These are phyloP conservation scores for Nasonia longicornis DNA, from an alignment of 1,140 invertebrate genomes.

Conservation along the genomic window DNA sequence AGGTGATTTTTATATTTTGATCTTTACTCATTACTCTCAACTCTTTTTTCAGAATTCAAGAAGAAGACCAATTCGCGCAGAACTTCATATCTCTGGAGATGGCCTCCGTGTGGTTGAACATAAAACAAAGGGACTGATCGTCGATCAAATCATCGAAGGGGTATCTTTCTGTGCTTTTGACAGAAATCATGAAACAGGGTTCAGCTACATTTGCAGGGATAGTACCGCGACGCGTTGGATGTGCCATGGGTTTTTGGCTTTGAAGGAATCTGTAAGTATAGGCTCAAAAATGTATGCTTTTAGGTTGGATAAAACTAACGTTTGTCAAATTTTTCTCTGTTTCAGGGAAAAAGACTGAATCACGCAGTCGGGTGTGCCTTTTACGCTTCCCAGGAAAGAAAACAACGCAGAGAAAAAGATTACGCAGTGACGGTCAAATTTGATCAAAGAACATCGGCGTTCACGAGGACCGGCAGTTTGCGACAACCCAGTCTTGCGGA, in stretches of 20 bases:
- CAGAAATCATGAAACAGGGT: slow-evolving; percentile 97
- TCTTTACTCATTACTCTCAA: slow-evolving; percentile 31
- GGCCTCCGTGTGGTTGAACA: slow-evolving; percentile 98
- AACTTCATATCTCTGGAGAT: slow-evolving; percentile 97
- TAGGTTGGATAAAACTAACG: neutral
- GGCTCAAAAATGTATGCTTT: no score
- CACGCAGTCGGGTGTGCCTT: slow-evolving; percentile 99
- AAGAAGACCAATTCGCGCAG: slow-evolving; percentile 86
- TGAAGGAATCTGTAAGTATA: slow-evolving; percentile 86
- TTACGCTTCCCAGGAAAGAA: slow-evolving; percentile 96
- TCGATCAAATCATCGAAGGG: slow-evolving; percentile 99
- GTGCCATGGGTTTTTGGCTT: slow-evolving; percentile 98
- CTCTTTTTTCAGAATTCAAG: slow-evolving; percentile 83
- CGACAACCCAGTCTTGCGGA: slow-evolving; percentile 86
- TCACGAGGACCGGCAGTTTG: slow-evolving; percentile 93
- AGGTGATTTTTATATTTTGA: neutral
- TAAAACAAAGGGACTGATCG: slow-evolving; percentile 97
- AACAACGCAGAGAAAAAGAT: slow-evolving; percentile 97
- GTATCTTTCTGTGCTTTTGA: slow-evolving; percentile 99
- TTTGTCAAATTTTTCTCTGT: slow-evolving; percentile 35
- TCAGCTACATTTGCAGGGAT: slow-evolving; percentile 92
- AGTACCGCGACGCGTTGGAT: slow-evolving; percentile 95
- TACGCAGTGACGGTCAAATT: slow-evolving; percentile 94
- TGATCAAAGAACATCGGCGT: slow-evolving; percentile 94
- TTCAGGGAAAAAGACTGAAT: slow-evolving; percentile 92